Evolutionary conservation across 92 coral and sea anemone genomes (phyloP), one percentile per base, ranked within the genome.

Genomic region (Paramuricea clavata): DNA sequence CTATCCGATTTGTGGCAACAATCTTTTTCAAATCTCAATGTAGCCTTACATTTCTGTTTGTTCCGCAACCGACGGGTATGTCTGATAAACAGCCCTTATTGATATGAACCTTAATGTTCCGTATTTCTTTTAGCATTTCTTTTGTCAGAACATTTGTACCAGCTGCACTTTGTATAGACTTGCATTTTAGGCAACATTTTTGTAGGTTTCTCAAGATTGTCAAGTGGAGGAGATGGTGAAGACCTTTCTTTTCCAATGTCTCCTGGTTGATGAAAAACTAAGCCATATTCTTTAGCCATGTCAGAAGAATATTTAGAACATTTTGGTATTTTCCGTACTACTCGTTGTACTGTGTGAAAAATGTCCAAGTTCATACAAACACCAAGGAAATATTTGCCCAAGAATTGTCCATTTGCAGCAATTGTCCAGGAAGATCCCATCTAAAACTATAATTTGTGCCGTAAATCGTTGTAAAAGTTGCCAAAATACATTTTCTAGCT

Each of bases 61-160:
- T 88, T 76, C 92, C 92, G 65, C 65, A 83, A 11, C 92, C 88
- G 12, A 80, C 54, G 15, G 92, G 88, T 56, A 88, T 88, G 65
- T 30, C n/a, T n/a, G n/a, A n/a, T n/a, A n/a, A n/a, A 47, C 92
- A 83, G 62, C 88, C 92, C 61, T 76, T 88, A 6, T 59, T 43
- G 32, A 83, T 83, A 36, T 88, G 92, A 49, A 74, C 61, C 49
- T 84, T 59, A 30, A 88, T 72, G 70, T 82, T 88, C 34, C 23
- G 57, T 54, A 72, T 44, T 47, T 86, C 88, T 32, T 88, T 75
- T 12, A 82, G 47, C 7, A 73, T 83, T 47, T 74, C 85, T 31
- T 88, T 65, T 26, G 70, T 83, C 13, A 87, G 27, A 43, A 87
- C 78, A 39, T 21, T 36, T 21, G 28, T 31, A 32, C 89, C 85